Evolutionary conservation across 1,140 invertebrate genomes (phyloP), one percentile per base, ranked within the genome.

Genomic region (Oreohelix idahoensis): DNA sequence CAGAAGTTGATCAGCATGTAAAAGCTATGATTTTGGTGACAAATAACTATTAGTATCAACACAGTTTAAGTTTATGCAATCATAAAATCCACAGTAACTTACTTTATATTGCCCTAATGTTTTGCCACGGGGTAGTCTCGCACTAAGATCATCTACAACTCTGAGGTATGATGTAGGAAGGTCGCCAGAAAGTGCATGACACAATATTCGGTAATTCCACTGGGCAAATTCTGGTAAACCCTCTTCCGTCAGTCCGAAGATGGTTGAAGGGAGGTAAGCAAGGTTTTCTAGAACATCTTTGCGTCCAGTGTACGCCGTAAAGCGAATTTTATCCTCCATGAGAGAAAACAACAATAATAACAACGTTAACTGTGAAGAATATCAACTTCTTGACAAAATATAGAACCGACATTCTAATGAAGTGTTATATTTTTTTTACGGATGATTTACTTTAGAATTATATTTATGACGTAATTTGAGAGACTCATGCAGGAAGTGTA

Each of bases 141-240:
- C 73, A 29, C 79, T 79, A 10, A 90, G 63, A 53, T 90, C 89
- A 77, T 90, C 89, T 0, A 89, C 86, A 42, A 84, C 86, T 63
- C 79, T 82, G 29, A 91, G 77, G 36, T 87, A 63, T 42, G 38
- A 74, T 39, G 86, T 83, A 35, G 81, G 85, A 4, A 84, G 38
- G 32, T 84, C 26, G 15, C 2, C 53, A 17, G n/a, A 45, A n/a
- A 73, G 15, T 39, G 90, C 89, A 83, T 91, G 86, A 74, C 90
- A 91, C 0, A 88, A 53, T 23, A 91, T 89, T 58, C 89, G 79
- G 81, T 91, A 91, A 82, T 89, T 89, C 88, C 88, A 91, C 83
- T 91, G 87, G 35, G 87, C 85, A 51, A 83, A 87, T 26, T 83
- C 78, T 8, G 86, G 84, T 26, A 39, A 2, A 17, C 86, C 86